These are phyloP conservation scores for Acleris cristana DNA, from an alignment of 2,888 invertebrate species.

Conservation along the genomic window DNA sequence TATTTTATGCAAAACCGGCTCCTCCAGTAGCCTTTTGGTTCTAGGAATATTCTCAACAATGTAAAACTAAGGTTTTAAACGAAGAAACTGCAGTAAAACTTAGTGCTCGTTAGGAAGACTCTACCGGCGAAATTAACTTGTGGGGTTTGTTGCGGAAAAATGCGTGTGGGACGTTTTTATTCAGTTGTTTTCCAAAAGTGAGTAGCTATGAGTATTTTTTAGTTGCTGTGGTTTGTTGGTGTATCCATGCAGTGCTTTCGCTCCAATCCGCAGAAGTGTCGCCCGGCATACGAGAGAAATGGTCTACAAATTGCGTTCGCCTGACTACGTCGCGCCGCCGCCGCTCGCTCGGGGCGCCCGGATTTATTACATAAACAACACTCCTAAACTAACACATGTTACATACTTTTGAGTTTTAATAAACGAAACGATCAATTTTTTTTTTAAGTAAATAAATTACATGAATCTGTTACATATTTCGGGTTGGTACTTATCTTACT, in stretches of 20 bases:
- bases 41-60: slow-evolving; percentile 30
- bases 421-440: neutral
- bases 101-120: slow-evolving; percentile 33
- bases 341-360: slow-evolving; percentile 26
- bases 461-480: too few species aligned
- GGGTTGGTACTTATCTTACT: too few species aligned
- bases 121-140: slow-evolving; percentile 27
- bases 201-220: neutral
- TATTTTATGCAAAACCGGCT: slow-evolving; percentile 68
- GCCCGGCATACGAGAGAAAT: slow-evolving; percentile 69
- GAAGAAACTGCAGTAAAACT: slow-evolving; percentile 33
- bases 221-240: slow-evolving; percentile 30
- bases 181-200: neutral
- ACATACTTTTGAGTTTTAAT: slow-evolving; percentile 2
- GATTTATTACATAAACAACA: slow-evolving; percentile 36
- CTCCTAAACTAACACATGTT: slow-evolving; percentile 29
- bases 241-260: slow-evolving; percentile 58
- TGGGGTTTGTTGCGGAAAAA: slow-evolving; percentile 3
- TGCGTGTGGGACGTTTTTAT: neutral
- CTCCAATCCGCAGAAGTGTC: slow-evolving; percentile 66
- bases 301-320: slow-evolving; percentile 74
- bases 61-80: slow-evolving; percentile 34
- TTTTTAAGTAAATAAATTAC: neutral
- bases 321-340: slow-evolving; percentile 48
- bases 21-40: slow-evolving; percentile 43